Evolutionary conservation across 2,113 vertebrate species (phyloP).

Genomic region (Vulpes ferrilata): DNA sequence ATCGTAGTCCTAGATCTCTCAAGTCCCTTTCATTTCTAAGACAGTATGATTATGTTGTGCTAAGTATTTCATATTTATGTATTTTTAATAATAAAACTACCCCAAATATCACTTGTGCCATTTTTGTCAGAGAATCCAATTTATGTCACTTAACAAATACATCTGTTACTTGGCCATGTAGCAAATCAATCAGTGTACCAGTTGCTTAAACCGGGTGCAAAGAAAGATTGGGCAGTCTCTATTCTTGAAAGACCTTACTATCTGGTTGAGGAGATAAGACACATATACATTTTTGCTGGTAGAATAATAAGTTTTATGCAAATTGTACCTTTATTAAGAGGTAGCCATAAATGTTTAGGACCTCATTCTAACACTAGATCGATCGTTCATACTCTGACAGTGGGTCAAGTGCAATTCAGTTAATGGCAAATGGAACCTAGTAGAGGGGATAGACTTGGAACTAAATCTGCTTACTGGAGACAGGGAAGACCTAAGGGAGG

Average conservation of each 20-base stretch:
- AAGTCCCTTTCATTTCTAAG: neutral
- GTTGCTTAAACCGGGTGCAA: constrained; percentile 1
- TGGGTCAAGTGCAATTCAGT: neutral
- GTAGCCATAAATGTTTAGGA: neutral
- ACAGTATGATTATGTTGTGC: constrained; percentile 13
- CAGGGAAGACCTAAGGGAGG: neutral
- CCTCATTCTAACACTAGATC: neutral
- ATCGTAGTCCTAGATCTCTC: neutral
- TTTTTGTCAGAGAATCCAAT: constrained; percentile 14
- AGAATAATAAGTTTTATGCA: constrained; percentile 29
- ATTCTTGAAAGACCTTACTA: constrained; percentile 33
- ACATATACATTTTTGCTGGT: neutral
- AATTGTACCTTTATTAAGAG: neutral
- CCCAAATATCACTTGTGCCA: neutral
- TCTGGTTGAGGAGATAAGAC: neutral
- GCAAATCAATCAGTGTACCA: neutral
- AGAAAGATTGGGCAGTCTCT: neutral
- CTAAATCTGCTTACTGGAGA: neutral
- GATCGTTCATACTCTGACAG: neutral
- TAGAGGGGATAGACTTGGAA: neutral
- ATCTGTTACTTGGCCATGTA: neutral
- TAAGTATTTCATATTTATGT: constrained; percentile 46
- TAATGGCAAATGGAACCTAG: constrained; percentile 43
- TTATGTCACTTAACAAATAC: neutral
- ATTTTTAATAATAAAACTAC: constrained; percentile 1